Conservation (phyloP, 2,888 invertebrate species). For the Luffia ferchaultella region DNA sequence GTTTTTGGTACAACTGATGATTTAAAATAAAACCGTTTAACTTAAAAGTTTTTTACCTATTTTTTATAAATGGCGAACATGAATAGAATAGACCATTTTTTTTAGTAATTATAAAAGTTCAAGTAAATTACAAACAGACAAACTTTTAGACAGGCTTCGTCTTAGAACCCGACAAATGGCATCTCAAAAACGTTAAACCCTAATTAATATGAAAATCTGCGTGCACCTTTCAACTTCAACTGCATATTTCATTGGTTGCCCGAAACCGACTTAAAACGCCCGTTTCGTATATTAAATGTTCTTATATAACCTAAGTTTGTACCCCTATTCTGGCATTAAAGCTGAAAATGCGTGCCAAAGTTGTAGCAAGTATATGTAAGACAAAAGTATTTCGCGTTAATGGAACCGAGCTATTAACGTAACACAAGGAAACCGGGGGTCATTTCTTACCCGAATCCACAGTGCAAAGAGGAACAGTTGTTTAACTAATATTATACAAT, state of each 20-base stretch:
- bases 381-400: neutral
- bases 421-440: neutral
- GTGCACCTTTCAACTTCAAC: neutral
- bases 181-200: too few species aligned
- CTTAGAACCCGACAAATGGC: too few species aligned
- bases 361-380: neutral
- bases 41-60: too few species aligned
- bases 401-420: neutral
- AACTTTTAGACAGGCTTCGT: too few species aligned
- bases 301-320: neutral
- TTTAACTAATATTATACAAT: too few species aligned
- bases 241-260: neutral
- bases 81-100: too few species aligned
- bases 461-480: neutral
- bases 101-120: too few species aligned
- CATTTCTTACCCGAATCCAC: neutral
- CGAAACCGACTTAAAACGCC: neutral
- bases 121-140: too few species aligned
- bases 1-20: too few species aligned
- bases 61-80: too few species aligned
- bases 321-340: neutral
- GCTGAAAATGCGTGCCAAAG: neutral
- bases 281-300: neutral
- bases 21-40: too few species aligned
- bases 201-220: neutral